Base-by-base conservation (phyloP, 2,113 vertebrate genomes). In the Rhinogobius similis region DNA sequence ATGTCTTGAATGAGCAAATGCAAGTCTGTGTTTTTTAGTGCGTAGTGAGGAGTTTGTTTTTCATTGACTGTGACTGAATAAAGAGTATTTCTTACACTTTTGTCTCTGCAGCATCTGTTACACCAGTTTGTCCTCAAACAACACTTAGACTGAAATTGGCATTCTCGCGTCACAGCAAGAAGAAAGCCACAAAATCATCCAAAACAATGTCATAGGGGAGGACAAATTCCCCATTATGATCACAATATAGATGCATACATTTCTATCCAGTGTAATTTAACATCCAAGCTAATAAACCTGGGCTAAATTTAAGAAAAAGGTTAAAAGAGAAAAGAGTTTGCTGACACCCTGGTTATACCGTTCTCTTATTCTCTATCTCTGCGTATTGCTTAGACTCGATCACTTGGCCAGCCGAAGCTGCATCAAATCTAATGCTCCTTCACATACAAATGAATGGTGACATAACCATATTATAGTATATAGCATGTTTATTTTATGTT, bases 51-150 rank as follows among this genome's bases (percentile, higher is more conserved):
- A 67, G 62, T 27, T 73, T 68, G 26, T n/a, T 74, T 87, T 75
- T 50, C 43, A 82, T 52, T 81, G 67, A 70, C 69, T 83, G 85
- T 89, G 76, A 65, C 74, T 86, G 64, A 89, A 89, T 89, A 89
- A 91, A 76, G 56, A 38, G 59, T 62, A 63, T 87, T 76, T 87
- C 76, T 70, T 75, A 84, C 21, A 29, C 26, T 70, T 67, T 39
- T 68, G 48, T 36, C 64, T 61, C 12, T 50, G 59, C 23, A 10
- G n/a, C 65, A 50, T 63, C 23, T 66, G 10, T 44, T 24, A 4
- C 27, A 12, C n/a, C 52, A 10, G 13, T 4, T 1, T 67, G 23
- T 62, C 11, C 53, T 55, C 4, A 24, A 55, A 55, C 46, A 50
- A 50, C 46, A 50, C 46, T n/a, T 1, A 20, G 20, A 48, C 18